phyloP scores from a whole-genome alignment of 2,113 vertebrate species.

The Cephalopholis sonnerati region DNA sequence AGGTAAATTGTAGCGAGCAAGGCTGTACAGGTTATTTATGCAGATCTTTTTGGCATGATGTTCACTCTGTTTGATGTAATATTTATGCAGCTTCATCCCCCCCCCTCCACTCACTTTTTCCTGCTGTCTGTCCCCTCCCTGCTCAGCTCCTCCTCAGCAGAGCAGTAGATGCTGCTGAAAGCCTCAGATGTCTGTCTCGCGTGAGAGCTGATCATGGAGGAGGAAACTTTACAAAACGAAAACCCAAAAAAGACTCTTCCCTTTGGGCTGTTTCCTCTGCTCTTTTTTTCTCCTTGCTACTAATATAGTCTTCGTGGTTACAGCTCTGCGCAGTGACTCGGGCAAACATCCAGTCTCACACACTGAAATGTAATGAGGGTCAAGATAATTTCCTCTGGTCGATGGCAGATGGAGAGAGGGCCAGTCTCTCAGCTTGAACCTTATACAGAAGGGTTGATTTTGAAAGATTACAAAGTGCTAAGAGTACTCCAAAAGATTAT shows the following conservation, averaged over 20 bases:
- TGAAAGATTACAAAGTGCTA: conserved; percentile 32
- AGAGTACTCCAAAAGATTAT: conserved; percentile 37
- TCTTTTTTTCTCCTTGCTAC: background rate
- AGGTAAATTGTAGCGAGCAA: conserved; percentile 51
- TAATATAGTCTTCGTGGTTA: conserved; percentile 12
- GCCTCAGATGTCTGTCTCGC: conserved; percentile 49
- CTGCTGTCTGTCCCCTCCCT: conserved; percentile 32
- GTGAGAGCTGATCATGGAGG: conserved; percentile 39
- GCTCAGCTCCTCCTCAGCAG: conserved; percentile 44
- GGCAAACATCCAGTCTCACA: conserved; percentile 30
- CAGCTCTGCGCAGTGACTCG: conserved; percentile 1
- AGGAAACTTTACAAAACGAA: conserved; percentile 47
- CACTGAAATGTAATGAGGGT: conserved; percentile 27
- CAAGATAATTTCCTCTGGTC: conserved; percentile 45
- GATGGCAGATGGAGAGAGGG: conserved; percentile 25
- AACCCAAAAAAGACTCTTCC: conserved; percentile 8
- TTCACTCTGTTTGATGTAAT: conserved; percentile 75
- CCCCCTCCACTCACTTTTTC: background rate
- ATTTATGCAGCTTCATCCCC: conserved; percentile 72
- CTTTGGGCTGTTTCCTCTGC: conserved; percentile 36
- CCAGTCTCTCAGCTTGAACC: conserved; percentile 22
- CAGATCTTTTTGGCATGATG: conserved; percentile 60
- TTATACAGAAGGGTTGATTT: conserved; percentile 18
- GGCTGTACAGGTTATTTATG: conserved; percentile 70
- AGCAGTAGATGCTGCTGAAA: conserved; percentile 49